phyloP scores from a whole-genome alignment of 1,140 invertebrate genomes.

The Drosophila setifemur region DNA sequence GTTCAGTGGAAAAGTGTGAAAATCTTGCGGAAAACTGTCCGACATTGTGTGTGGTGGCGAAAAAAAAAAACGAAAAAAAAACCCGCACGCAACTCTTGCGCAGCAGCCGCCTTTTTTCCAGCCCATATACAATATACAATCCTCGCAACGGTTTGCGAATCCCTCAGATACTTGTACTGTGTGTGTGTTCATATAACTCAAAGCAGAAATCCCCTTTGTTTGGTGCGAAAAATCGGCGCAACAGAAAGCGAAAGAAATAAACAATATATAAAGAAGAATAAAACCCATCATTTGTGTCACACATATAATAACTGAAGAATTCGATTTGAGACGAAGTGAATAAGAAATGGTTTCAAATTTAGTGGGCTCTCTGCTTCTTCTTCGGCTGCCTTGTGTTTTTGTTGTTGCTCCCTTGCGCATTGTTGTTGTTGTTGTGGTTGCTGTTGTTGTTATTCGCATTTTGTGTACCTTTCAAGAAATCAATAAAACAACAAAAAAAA shows the following conservation, averaged over 20 bases:
- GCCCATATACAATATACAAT: constrained; percentile 15
- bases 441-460: constrained; percentile 78
- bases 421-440: constrained; percentile 23
- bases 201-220: background rate
- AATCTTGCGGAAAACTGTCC: constrained; percentile 29
- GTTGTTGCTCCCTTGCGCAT: constrained; percentile 43
- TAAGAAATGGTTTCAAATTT: constrained; percentile 30
- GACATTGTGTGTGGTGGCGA: constrained; percentile 40
- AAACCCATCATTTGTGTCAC: constrained; percentile 9
- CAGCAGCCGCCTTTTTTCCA: constrained; percentile 76
- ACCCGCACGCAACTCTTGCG: constrained; percentile 43
- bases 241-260: background rate
- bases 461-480: constrained; percentile 82
- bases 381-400: constrained; percentile 37
- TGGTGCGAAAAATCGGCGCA: background rate
- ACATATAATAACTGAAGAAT: constrained; percentile 8
- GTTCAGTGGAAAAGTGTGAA: constrained; percentile 7
- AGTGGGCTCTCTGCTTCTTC: constrained; percentile 19
- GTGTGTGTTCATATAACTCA: no score
- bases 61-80: constrained; percentile 20
- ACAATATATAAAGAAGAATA: no score
- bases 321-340: constrained; percentile 18
- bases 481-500: constrained; percentile 77
- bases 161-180: constrained; percentile 29
- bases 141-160: constrained; percentile 24